Evolutionary conservation across 2,888 invertebrate species (phyloP).

Genomic region (Embidobia sp.): DNA sequence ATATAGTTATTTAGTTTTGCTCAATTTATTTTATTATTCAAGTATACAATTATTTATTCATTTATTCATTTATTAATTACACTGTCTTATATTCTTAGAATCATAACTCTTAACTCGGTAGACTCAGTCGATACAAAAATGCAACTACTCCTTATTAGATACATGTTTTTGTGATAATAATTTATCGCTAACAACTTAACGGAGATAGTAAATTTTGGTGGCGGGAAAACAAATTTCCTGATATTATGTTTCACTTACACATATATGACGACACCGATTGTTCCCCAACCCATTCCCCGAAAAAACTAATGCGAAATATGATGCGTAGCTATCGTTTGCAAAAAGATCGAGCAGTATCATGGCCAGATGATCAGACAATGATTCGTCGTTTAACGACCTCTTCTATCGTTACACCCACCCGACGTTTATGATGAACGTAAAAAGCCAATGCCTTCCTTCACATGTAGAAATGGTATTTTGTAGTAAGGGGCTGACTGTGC

Average conservation of each 20-base stretch:
- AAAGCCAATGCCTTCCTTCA: slow-evolving; percentile 63
- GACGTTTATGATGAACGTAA: slow-evolving; percentile 68
- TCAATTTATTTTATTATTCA: too few relatives aligned
- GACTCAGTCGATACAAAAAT: slow-evolving; percentile 25
- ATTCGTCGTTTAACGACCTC: slow-evolving; percentile 65
- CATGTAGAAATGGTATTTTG: slow-evolving; percentile 58
- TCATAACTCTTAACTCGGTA: slow-evolving; percentile 12
- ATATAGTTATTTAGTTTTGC: too few relatives aligned
- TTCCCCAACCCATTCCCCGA: neutral
- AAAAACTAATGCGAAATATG: slow-evolving; percentile 40
- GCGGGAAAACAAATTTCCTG: slow-evolving; percentile 33
- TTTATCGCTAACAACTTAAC: slow-evolving; percentile 3
- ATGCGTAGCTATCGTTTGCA: slow-evolving; percentile 49
- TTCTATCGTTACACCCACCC: slow-evolving; percentile 63
- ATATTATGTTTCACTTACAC: slow-evolving; percentile 34
- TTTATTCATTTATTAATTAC: too few relatives aligned
- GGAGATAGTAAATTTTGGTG: slow-evolving; percentile 11
- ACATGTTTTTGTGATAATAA: slow-evolving; percentile 5
- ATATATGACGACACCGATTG: slow-evolving; percentile 15
- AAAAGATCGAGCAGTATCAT: slow-evolving; percentile 64
- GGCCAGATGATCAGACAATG: slow-evolving; percentile 67
- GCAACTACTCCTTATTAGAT: slow-evolving; percentile 12
- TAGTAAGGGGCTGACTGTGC: slow-evolving; percentile 56
- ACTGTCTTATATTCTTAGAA: slow-evolving; percentile 20
- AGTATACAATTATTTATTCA: slow-evolving; percentile 64